phyloP scores from a whole-genome alignment of 2,888 invertebrate species.

The Ferrisia virgata region DNA sequence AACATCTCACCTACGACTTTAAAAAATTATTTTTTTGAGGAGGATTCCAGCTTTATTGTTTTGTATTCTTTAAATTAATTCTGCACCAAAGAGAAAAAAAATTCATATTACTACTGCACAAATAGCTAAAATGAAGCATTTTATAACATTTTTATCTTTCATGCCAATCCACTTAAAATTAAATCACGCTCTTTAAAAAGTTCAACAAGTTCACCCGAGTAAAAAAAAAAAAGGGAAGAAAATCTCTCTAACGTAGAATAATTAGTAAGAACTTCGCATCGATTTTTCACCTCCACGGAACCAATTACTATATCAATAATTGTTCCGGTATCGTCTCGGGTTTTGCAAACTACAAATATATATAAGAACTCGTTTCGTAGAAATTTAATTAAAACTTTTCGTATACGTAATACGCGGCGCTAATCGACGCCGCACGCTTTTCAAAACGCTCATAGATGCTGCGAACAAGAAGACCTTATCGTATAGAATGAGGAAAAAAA shows the following conservation, averaged over 20 bases:
- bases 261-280: neutral
- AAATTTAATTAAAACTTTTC: conserved; percentile 26
- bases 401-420: neutral
- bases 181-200: too few species aligned
- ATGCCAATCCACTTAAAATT: too few species aligned
- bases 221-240: too few species aligned
- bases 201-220: neutral
- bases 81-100: too few species aligned
- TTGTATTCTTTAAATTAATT: too few species aligned
- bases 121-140: too few species aligned
- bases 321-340: neutral
- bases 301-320: neutral
- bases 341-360: neutral
- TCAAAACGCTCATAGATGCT: too few species aligned
- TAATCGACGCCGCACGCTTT: conserved; percentile 27
- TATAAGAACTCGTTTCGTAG: neutral
- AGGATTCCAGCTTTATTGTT: too few species aligned
- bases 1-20: too few species aligned
- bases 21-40: too few species aligned
- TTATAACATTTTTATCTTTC: too few species aligned
- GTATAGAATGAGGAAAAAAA: neutral
- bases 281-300: neutral
- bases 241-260: neutral
- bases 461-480: neutral
- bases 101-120: too few species aligned